Percentiles rank a stretch among this genome's conserved stretches.
phyloP scores from a whole-genome alignment of 2,113 vertebrate species.

The Casuarius casuarius region DNA sequence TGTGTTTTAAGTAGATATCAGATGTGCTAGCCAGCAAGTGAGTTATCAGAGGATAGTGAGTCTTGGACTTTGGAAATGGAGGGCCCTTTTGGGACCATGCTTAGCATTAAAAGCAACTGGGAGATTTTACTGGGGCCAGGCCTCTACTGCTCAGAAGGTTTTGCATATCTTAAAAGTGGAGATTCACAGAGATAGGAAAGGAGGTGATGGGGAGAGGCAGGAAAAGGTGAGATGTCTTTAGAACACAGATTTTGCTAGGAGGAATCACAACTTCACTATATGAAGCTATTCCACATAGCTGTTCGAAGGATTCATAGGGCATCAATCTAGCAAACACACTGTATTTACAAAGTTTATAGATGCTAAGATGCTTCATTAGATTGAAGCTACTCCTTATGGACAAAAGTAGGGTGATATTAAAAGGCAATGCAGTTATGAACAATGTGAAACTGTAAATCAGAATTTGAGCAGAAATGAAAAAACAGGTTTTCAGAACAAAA shows the following conservation, averaged over 20 bases:
- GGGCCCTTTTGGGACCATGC: background rate
- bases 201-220: background rate
- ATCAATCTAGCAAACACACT: background rate
- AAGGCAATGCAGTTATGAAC: background rate
- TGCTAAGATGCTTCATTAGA: background rate
- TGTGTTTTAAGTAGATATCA: background rate
- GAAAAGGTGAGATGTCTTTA: background rate
- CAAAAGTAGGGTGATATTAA: background rate
- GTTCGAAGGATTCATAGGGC: background rate
- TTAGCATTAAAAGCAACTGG: background rate
- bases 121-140: background rate
- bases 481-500: background rate
- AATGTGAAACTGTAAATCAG: background rate
- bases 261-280: background rate
- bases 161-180: background rate
- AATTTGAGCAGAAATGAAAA: background rate
- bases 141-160: background rate
- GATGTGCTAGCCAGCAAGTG: background rate
- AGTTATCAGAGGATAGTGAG: background rate
- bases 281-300: background rate
- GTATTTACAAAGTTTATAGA: background rate
- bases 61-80: background rate
- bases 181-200: background rate
- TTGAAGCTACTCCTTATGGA: background rate
- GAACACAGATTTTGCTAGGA: background rate